These are phyloP conservation scores for Oostethus manadensis DNA, from an alignment of 2,113 vertebrate species.

Conservation along the genomic window DNA sequence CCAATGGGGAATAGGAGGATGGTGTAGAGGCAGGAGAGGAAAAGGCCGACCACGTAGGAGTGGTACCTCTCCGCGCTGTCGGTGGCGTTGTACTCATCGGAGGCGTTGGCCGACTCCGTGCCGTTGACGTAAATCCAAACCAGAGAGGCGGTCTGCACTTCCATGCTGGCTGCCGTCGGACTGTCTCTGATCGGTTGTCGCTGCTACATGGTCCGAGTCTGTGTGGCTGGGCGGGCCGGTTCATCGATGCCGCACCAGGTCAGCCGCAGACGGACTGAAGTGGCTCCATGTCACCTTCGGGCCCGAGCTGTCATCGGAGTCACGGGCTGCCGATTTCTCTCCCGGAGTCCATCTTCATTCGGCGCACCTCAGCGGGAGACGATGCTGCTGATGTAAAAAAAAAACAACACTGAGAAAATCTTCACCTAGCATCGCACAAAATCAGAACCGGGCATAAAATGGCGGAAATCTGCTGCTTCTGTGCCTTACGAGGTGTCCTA, in stretches of 20 bases:
- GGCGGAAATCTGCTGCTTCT: not conserved
- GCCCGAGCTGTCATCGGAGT: conserved; percentile 47
- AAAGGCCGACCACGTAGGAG: conserved; percentile 84
- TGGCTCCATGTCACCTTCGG: conserved; percentile 41
- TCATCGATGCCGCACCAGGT: conserved; percentile 56
- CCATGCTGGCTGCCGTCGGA: conserved; percentile 71
- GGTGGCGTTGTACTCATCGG: conserved; percentile 66
- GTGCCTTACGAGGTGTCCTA: not conserved
- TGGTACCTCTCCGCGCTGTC: conserved; percentile 70
- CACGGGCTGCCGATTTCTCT: conserved; percentile 47
- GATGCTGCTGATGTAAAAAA: conserved; percentile 9
- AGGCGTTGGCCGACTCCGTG: conserved; percentile 68
- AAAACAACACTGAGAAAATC: not conserved
- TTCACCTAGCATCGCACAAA: not conserved
- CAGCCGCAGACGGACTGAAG: conserved; percentile 33
- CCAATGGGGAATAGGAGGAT: conserved; percentile 94
- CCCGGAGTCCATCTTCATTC: conserved; percentile 66
- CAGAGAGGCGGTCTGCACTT: conserved; percentile 61
- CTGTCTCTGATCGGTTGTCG: conserved; percentile 29
- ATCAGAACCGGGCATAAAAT: too few relatives aligned
- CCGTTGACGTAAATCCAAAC: conserved; percentile 70
- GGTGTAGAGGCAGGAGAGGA: conserved; percentile 92
- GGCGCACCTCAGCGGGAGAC: conserved; percentile 53
- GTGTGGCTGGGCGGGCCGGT: conserved; percentile 27
- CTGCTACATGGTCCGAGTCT: conserved; percentile 63